Percentiles rank a stretch among this genome's conserved stretches.
These are phyloP conservation scores for Bombylius major DNA, from an alignment of 2,888 invertebrate species.

Conservation along the genomic window DNA sequence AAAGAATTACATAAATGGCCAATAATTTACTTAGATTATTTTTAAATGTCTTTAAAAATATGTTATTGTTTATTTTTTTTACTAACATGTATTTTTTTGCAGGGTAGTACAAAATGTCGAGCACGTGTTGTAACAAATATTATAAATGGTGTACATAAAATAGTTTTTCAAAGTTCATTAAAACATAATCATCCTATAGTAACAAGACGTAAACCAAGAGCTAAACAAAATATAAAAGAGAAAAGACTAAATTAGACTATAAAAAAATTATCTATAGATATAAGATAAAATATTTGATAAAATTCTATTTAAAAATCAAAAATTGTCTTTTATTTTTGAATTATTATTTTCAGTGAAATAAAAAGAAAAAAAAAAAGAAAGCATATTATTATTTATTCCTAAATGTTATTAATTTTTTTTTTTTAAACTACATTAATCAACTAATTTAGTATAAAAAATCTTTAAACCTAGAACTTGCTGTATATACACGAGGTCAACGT, in stretches of 20 bases:
- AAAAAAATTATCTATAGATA: not conserved
- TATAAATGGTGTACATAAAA: constrained; percentile 31
- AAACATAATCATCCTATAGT: constrained; percentile 29
- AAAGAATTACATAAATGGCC: no score
- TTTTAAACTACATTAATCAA: not conserved
- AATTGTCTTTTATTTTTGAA: no score
- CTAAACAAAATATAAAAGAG: not conserved
- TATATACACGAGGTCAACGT: constrained; percentile 33
- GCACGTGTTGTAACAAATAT: constrained; percentile 35
- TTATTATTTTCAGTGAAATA: not conserved
- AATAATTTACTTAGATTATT: no score
- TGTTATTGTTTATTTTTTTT: not conserved
- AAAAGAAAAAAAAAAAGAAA: not conserved
- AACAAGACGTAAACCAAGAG: constrained; percentile 25
- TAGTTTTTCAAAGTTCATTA: constrained; percentile 29
- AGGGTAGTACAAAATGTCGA: constrained; percentile 36
- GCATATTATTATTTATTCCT: not conserved
- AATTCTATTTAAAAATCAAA: no score
- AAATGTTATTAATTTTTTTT: not conserved
- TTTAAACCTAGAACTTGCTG: constrained; percentile 26
- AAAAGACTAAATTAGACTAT: not conserved
- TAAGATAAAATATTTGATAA: no score
- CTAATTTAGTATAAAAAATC: not conserved
- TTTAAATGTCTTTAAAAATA: no score
- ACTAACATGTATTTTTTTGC: constrained; percentile 6